Percentiles rank a stretch among this genome's conserved stretches.
Conservation (phyloP, 2,113 vertebrate genomes). For the Aegithalos caudatus region DNA sequence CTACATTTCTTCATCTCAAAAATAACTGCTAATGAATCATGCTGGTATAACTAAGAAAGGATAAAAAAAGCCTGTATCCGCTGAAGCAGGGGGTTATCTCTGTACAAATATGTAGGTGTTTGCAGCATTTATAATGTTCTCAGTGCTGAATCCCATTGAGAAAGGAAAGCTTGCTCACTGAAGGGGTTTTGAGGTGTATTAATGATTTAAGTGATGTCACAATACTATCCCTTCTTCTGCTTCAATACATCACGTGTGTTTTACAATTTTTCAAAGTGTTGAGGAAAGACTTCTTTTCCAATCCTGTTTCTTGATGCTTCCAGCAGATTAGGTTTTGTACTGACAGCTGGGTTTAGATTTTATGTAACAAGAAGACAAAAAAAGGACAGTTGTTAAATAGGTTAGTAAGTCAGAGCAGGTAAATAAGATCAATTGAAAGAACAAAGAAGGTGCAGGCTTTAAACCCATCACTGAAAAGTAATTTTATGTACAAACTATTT, state of each 20-base stretch:
- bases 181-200: neutral
- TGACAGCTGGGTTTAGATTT: neutral
- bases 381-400: neutral
- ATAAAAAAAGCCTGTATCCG: constrained; percentile 65
- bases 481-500: neutral
- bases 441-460: neutral
- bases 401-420: neutral
- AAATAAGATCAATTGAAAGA: neutral
- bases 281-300: neutral
- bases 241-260: neutral
- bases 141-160: constrained; percentile 29
- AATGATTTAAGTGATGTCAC: neutral
- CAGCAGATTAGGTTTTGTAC: neutral
- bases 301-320: neutral
- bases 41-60: constrained; percentile 70
- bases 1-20: constrained; percentile 58
- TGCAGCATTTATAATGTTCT: constrained; percentile 15
- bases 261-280: neutral
- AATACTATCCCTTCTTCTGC: neutral
- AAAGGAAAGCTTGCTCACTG: neutral
- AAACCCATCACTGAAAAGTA: neutral
- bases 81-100: constrained; percentile 63
- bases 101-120: constrained; percentile 70
- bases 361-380: neutral
- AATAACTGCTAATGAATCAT: constrained; percentile 75